Evolutionary conservation across 1,140 invertebrate species (phyloP), one percentile per base, ranked within the genome.

Genomic region (Platorchestia sp.): DNA sequence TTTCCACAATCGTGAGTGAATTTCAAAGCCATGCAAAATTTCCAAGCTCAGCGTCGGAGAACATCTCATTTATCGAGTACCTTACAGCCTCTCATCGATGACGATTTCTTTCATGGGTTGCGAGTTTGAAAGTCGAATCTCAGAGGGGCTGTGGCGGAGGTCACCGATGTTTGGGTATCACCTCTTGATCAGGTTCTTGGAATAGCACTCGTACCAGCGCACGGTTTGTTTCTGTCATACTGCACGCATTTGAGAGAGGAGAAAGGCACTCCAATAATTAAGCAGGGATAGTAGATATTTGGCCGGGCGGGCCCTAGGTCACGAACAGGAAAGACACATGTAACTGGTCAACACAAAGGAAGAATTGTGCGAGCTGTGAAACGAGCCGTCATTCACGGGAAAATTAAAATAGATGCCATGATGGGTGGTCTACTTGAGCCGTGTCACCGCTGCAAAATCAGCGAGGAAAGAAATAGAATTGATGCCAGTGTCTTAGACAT

Each of bases 11-110:
- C 91, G 91, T 93, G 91, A 93, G 91, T 47, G 40, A 93, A 45
- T 93, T 45, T 47, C 44, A 40, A 40, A 45, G 43, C 43, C 43
- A 47, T n/a, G 44, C 44, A 47, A 45, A 45, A 93, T 45, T 93
- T 45, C 40, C 43, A 6, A 44, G 43, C 41, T 93, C 43, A 47
- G 91, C 47, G 91, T 93, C 91, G 0, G 22, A 40, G 45, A 93
- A 93, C 43, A 45, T 44, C 91, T 93, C 91, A 93, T 93, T 45
- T 93, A 93, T 45, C 45, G 43, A 40, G 91, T 40, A 93, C 40
- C 91, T 93, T 45, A 93, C 91, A 45, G 45, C 91, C 91, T 22
- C 91, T 93, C 91, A 93, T 93, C 45, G 91, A 90, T 90, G 87
- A 42, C 87, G 87, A 45, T 44, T 93, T 93, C 91, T 44, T 93